These are phyloP conservation scores for Onthophagus taurus DNA, from an alignment of 1,140 invertebrate genomes.

Conservation along the genomic window DNA sequence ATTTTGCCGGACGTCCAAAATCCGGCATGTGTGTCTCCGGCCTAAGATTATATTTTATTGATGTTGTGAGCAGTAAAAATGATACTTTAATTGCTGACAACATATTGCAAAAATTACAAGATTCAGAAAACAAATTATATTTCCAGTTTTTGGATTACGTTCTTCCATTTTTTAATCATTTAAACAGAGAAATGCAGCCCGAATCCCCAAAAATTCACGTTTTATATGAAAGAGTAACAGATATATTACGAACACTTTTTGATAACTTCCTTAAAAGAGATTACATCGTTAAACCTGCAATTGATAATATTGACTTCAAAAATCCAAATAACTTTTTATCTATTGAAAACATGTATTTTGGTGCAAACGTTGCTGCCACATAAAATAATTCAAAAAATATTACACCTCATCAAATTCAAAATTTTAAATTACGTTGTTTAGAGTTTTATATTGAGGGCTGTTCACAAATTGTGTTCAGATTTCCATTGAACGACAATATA, in stretches of 20 bases:
- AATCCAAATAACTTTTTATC: constrained; percentile 14
- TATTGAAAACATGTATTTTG: constrained; percentile 14
- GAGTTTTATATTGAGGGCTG: constrained; percentile 11
- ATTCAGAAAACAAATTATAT: not conserved
- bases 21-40: too few species aligned
- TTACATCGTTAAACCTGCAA: not conserved
- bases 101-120: not conserved
- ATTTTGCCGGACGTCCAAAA: too few species aligned
- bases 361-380: constrained; percentile 4
- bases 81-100: not conserved
- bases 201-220: not conserved
- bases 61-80: not conserved
- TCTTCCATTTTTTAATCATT: not conserved
- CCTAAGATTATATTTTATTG: not conserved
- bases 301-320: constrained; percentile 16
- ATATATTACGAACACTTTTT: not conserved
- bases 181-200: constrained; percentile 1
- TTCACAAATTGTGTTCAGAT: constrained; percentile 5
- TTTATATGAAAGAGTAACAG: not conserved
- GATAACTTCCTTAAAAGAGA: constrained; percentile 4
- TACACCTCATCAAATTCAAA: not conserved
- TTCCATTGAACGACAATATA: constrained; percentile 9
- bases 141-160: constrained; percentile 3
- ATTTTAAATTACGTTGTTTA: constrained; percentile 10
- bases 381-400: constrained; percentile 1